Conservation (phyloP, 2,888 invertebrate genomes). For the Cecidostiba fungosa region DNA sequence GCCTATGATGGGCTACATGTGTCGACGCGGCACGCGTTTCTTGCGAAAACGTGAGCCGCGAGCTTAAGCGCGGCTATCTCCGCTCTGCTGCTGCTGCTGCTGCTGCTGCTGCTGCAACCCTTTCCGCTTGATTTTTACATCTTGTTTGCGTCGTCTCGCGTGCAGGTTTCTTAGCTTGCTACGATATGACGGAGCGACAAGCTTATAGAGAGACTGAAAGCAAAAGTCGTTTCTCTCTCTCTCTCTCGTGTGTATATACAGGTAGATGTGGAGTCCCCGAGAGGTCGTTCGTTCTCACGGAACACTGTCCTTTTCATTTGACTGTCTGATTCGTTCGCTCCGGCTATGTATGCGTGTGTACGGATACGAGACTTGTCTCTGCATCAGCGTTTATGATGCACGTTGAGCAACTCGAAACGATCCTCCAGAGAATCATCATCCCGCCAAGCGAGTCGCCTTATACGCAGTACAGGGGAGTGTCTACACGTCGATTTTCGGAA, state of each 20-base stretch:
- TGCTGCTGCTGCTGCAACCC: not conserved
- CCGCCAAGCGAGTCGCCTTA: not conserved
- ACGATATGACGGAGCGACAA: not conserved
- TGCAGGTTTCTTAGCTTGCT: not conserved
- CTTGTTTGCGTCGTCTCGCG: slow-evolving; percentile 26
- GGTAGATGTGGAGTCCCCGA: not conserved
- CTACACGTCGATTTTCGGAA: slow-evolving; percentile 23
- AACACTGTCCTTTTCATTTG: too few relatives aligned
- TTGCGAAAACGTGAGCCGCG: slow-evolving; percentile 78
- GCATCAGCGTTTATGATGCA: slow-evolving; percentile 52
- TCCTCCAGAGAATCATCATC: slow-evolving; percentile 35
- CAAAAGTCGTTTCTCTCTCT: not conserved
- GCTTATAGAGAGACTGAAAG: slow-evolving; percentile 13
- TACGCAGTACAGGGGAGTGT: slow-evolving; percentile 11
- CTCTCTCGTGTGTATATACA: too few relatives aligned
- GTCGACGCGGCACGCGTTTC: slow-evolving; percentile 79
- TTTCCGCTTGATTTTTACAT: slow-evolving; percentile 45
- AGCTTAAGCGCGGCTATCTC: slow-evolving; percentile 69
- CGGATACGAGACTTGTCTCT: not conserved
- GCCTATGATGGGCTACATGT: slow-evolving; percentile 80
- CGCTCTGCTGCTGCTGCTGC: not conserved
- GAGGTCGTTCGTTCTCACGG: not conserved
- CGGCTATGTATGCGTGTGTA: too few relatives aligned
- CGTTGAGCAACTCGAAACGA: not conserved
- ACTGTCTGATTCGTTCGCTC: too few relatives aligned